Base-by-base conservation (phyloP, 2,113 vertebrate species). In the Heteronetta atricapilla region DNA sequence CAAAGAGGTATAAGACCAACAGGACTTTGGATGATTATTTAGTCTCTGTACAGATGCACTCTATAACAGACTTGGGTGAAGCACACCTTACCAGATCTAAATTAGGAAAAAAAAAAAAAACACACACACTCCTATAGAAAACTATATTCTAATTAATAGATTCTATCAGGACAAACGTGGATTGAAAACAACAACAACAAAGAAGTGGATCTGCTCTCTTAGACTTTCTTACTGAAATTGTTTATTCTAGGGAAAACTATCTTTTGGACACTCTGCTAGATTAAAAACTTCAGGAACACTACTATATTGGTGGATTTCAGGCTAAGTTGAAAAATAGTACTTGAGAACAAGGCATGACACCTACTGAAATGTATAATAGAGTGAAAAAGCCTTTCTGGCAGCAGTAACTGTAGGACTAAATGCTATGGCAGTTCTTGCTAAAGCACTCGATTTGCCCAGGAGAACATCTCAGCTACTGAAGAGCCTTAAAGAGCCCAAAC, bases 331-430 rank as follows among this genome's bases (percentile, higher is more conserved):
- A 64, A 84, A 86, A 83, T 75, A 17, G 38, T 44, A 10, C 4
- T 11, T 16, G 56, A 84, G 79, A 86, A 19, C 58, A 59, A 77
- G 84, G 63, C 1, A 3, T 77, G 87, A 53, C 72, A 90, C 5
- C 60, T 73, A 69, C 73, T 92, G 29, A 86, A 25, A 84, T 95
- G n/a, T n/a, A n/a, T 46, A 73, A 40, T 28, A 11, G 56, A 44
- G 62, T 7, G 72, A 10, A 40, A 91, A 88, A 94, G 46, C 87
- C 29, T 67, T 86, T 81, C 82, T 95, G 85, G 87, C 94, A 91
- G 91, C 82, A 70, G 78, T 5, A 31, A 21, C 67, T 3, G 53
- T 2, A 33, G 62, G 5, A 50, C 79, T 77, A 2, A 77, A n/a
- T 69, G 13, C 63, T 14, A 50, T 36, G 89, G 70, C 78, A 82